Percentiles rank a stretch among this genome's conserved stretches.
Conservation (phyloP, 2,113 vertebrate genomes). For the Myocastor coypus region DNA sequence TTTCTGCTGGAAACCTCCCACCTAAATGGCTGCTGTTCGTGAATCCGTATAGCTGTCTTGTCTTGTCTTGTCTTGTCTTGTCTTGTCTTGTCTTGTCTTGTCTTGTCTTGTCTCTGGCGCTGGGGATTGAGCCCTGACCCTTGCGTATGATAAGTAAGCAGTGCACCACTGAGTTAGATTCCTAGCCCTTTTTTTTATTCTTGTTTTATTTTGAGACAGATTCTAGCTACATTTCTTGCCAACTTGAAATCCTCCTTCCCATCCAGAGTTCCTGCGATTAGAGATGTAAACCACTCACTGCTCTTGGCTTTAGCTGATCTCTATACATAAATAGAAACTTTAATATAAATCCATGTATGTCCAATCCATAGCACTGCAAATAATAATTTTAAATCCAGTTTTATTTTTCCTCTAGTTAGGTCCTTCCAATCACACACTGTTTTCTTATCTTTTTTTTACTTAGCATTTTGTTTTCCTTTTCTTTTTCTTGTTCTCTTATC, state of each 20-base stretch:
- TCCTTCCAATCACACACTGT: not conserved
- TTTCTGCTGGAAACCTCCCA: constrained; percentile 41
- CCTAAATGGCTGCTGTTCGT: constrained; percentile 6
- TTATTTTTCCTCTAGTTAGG: not conserved
- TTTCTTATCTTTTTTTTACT: too few relatives aligned
- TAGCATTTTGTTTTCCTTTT: too few relatives aligned
- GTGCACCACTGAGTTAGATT: not conserved
- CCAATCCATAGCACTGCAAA: not conserved
- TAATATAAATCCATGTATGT: not conserved
- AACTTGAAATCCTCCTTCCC: not conserved
- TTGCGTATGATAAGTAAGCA: not conserved
- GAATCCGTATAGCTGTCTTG: constrained; percentile 36
- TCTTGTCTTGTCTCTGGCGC: not conserved
- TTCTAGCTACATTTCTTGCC: not conserved
- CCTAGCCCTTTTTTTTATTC: not conserved
- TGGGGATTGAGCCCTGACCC: not conserved
- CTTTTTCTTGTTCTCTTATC: too few relatives aligned
- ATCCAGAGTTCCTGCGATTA: not conserved
- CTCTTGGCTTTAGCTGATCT: not conserved
- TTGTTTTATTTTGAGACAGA: not conserved
- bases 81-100: not conserved
- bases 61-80: not conserved
- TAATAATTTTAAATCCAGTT: not conserved
- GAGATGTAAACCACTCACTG: not conserved
- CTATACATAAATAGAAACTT: not conserved